A percentile compares a stretch with the other conserved stretches of the same genome.
Evolutionary conservation across 2,113 vertebrate genomes (phyloP).

Genomic region (Notechis scutatus): DNA sequence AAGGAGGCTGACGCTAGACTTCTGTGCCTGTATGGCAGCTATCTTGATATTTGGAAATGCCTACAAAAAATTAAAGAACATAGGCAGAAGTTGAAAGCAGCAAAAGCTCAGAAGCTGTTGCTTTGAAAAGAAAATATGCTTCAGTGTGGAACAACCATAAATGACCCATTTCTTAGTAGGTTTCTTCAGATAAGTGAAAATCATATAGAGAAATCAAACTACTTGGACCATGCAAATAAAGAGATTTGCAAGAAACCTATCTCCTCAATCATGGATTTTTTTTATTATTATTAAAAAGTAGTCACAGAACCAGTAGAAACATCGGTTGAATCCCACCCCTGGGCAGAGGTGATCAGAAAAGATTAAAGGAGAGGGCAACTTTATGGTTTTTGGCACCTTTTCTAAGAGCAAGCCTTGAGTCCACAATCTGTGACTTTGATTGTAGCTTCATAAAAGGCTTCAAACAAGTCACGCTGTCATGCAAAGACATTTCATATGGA

Average conservation of each 20-base stretch:
- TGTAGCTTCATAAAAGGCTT: neutral
- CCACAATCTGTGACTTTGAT: conserved; percentile 28
- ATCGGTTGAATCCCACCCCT: no score
- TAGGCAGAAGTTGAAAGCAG: conserved; percentile 9
- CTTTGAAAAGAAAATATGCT: conserved; percentile 3
- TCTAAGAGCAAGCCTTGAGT: conserved; percentile 22
- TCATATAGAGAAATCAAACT: conserved; percentile 7
- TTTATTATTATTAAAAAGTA: no score
- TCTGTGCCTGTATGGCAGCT: conserved; percentile 32
- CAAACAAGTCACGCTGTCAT: conserved; percentile 34
- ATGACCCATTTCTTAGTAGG: neutral
- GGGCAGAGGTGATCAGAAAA: neutral
- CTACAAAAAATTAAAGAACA: conserved; percentile 29
- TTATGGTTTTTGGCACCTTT: neutral
- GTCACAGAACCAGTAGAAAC: no score
- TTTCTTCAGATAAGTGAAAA: conserved; percentile 31
- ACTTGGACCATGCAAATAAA: conserved; percentile 2
- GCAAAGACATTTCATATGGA: conserved; percentile 43
- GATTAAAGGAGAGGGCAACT: neutral
- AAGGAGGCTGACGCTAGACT: conserved; percentile 22
- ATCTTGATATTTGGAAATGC: conserved; percentile 1
- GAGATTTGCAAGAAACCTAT: neutral
- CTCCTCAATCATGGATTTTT: conserved; percentile 7
- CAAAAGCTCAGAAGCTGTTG: neutral
- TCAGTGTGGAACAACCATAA: neutral